Conservation (phyloP, 2,797 vertebrate species). For the Galago senegalensis region DNA sequence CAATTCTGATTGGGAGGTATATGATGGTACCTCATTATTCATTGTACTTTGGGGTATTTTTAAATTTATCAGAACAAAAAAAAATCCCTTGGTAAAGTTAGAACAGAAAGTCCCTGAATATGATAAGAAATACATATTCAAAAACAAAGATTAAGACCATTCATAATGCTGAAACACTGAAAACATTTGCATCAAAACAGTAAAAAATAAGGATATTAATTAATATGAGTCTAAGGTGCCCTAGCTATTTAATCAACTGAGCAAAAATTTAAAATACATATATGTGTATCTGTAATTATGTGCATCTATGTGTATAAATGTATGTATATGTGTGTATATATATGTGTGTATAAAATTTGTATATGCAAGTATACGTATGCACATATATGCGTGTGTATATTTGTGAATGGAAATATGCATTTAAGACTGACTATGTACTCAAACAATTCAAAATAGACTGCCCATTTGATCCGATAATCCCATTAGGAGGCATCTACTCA, state of each 20-base stretch:
- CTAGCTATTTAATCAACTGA: slow-evolving; percentile 21
- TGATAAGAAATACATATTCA: background rate
- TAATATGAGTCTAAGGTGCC: background rate
- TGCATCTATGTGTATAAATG: background rate
- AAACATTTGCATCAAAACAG: background rate
- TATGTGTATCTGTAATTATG: background rate
- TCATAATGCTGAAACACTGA: background rate
- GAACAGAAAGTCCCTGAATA: slow-evolving; percentile 2
- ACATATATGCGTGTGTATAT: background rate
- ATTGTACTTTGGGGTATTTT: background rate
- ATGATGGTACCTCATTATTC: background rate
- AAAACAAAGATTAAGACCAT: background rate
- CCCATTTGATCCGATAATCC: too few species aligned
- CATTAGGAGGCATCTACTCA: too few species aligned
- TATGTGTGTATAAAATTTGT: background rate
- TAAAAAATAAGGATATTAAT: slow-evolving; percentile 41
- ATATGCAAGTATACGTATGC: background rate
- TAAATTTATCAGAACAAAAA: slow-evolving; percentile 54
- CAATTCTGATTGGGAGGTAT: background rate
- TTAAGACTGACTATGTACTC: background rate
- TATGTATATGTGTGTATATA: background rate
- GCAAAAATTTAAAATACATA: slow-evolving; percentile 6
- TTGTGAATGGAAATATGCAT: background rate
- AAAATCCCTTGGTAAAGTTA: background rate
- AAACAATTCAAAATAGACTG: too few species aligned